Conservation (phyloP, 2,888 invertebrate species). For the Meta bourneti region DNA sequence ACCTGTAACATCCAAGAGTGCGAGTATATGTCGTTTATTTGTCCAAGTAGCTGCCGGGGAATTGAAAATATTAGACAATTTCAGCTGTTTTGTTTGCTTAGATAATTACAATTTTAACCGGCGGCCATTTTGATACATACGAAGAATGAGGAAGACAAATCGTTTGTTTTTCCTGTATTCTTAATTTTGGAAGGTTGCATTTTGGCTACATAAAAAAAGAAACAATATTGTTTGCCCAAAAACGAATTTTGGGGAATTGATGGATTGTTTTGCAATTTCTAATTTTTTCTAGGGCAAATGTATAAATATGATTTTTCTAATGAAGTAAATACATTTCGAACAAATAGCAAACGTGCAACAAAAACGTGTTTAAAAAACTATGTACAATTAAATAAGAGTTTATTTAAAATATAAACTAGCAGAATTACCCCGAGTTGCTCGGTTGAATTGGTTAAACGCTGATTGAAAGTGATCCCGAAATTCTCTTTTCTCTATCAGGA, state of each 20-base stretch:
- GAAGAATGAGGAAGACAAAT: constrained; percentile 21
- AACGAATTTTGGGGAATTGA: background rate
- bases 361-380: too few species aligned
- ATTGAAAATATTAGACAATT: constrained; percentile 2
- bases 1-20: constrained; percentile 1
- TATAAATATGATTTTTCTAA: background rate
- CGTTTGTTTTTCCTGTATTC: background rate
- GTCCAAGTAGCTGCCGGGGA: constrained; percentile 13
- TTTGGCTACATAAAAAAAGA: background rate
- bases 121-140: constrained; percentile 6
- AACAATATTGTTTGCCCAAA: too few species aligned
- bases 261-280: background rate
- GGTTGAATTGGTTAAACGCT: too few species aligned
- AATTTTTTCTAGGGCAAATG: background rate
- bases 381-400: background rate
- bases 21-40: background rate
- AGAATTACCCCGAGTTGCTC: too few species aligned
- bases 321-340: background rate
- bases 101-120: background rate
- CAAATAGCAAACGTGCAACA: too few species aligned
- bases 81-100: background rate
- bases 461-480: too few species aligned
- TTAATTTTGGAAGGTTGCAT: background rate
- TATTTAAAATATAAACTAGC: background rate
- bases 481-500: too few species aligned